These are phyloP conservation scores for Drosophila mimica DNA, from an alignment of 2,888 invertebrate species.

Conservation along the genomic window DNA sequence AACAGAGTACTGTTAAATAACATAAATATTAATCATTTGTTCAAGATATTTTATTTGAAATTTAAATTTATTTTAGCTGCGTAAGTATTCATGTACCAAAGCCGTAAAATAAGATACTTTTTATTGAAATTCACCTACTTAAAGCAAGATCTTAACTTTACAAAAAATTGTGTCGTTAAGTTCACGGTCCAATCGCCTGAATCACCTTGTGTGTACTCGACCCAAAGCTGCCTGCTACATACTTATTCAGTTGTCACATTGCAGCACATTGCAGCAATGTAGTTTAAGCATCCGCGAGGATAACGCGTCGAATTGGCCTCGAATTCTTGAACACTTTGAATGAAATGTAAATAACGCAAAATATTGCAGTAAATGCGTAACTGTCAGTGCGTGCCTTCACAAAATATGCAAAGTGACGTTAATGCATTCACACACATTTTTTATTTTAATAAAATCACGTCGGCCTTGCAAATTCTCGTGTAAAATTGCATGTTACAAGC, in stretches of 20 bases:
- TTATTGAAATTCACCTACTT: not conserved
- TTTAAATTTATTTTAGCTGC: not conserved
- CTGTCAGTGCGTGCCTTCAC: constrained; percentile 61
- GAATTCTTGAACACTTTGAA: constrained; percentile 31
- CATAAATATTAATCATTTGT: not conserved
- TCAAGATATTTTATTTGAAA: not conserved
- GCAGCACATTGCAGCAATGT: constrained; percentile 29
- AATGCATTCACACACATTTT: constrained; percentile 13
- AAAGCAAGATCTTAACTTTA: not conserved
- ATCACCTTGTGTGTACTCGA: constrained; percentile 32
- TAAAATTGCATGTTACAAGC: constrained; percentile 43
- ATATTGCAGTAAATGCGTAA: constrained; percentile 26
- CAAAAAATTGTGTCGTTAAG: not conserved
- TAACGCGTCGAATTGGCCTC: constrained; percentile 8
- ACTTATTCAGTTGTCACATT: constrained; percentile 10
- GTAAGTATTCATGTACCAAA: too few relatives aligned
- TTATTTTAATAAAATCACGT: constrained; percentile 20
- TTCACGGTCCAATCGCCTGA: constrained; percentile 1
- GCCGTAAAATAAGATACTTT: not conserved
- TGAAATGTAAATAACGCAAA: constrained; percentile 23
- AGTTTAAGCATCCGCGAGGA: constrained; percentile 18
- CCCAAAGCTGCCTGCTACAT: constrained; percentile 21
- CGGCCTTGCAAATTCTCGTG: constrained; percentile 50
- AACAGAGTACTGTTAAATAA: not conserved
- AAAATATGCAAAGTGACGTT: constrained; percentile 34